These are phyloP conservation scores for Picus viridis DNA, from an alignment of 2,797 vertebrate genomes.

Conservation along the genomic window DNA sequence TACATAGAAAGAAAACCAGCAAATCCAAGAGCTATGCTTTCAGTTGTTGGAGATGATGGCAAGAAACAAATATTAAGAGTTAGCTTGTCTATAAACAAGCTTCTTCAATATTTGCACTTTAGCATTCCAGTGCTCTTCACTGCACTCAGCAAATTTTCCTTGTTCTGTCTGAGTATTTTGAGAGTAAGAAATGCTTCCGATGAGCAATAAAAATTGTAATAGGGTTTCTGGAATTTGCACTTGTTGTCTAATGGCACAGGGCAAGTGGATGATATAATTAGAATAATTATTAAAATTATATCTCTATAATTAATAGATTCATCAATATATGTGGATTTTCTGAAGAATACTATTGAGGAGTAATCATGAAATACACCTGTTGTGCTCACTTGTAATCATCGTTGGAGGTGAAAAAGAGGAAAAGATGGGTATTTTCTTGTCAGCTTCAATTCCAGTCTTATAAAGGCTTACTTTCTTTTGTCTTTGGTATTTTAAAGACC, in stretches of 20 bases:
- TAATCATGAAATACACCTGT: neutral
- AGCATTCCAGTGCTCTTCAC: conserved; percentile 13
- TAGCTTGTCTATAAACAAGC: conserved; percentile 39
- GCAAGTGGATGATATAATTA: neutral
- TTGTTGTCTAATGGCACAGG: neutral
- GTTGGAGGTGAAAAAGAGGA: neutral
- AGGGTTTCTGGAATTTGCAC: conserved; percentile 18
- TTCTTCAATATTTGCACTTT: conserved; percentile 31
- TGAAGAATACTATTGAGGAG: neutral
- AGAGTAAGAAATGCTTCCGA: neutral
- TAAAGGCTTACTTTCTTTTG: neutral
- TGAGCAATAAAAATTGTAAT: conserved; percentile 28
- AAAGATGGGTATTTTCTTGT: neutral
- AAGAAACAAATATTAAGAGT: neutral
- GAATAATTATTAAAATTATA: conserved; percentile 22
- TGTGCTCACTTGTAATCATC: neutral
- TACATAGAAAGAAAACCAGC: neutral
- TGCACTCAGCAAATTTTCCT: conserved; percentile 13
- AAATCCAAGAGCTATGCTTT: neutral
- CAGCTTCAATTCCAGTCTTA: neutral
- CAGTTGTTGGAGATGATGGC: neutral
- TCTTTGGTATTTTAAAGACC: neutral
- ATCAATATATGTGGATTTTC: neutral
- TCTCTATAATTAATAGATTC: neutral
- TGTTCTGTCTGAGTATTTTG: conserved; percentile 15